Evolutionary conservation across 2,888 invertebrate genomes (phyloP).

Genomic region (Limnephilus marmoratus): DNA sequence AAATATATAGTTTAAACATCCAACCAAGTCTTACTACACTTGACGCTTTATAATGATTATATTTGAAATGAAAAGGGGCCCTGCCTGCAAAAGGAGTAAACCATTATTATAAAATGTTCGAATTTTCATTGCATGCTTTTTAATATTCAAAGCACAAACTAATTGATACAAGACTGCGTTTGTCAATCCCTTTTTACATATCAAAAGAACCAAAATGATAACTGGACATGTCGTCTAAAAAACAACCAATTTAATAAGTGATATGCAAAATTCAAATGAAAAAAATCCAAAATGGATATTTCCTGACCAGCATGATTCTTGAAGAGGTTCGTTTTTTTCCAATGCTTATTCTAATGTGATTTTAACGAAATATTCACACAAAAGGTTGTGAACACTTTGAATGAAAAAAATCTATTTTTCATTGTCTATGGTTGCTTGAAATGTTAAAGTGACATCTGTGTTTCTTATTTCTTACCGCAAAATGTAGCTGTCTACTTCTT

Average conservation of each 20-base stretch:
- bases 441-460: neutral
- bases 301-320: neutral
- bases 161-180: neutral
- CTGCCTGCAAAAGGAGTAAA: neutral
- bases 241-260: neutral
- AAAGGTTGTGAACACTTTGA: neutral
- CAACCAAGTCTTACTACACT: neutral
- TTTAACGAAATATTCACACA: neutral
- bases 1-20: neutral
- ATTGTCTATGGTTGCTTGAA: slow-evolving; percentile 2
- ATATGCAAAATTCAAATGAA: neutral
- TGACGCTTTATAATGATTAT: neutral
- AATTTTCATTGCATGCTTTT: neutral
- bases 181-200: neutral
- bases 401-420: neutral
- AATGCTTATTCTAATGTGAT: neutral
- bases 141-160: neutral
- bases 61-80: neutral
- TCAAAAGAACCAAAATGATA: slow-evolving; percentile 2
- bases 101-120: neutral
- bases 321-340: neutral
- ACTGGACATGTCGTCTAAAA: neutral
- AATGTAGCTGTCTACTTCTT: neutral
- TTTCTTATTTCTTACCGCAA: neutral
- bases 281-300: neutral